A percentile compares a stretch with the other conserved stretches of the same genome.
Conservation (phyloP, 2,888 invertebrate genomes). For the Gastrophysa polygoni region DNA sequence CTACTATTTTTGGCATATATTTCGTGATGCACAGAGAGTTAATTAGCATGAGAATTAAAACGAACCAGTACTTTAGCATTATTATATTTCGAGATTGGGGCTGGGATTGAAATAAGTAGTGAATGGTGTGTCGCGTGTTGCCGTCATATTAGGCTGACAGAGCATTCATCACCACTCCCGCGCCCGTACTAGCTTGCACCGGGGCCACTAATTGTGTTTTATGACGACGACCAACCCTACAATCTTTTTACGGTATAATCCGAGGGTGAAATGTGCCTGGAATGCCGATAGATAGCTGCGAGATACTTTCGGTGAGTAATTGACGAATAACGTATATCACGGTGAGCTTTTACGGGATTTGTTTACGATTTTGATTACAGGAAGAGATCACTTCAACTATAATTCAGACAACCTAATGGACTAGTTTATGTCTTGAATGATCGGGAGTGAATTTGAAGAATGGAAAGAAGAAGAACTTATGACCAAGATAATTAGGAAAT, state of each 20-base stretch:
- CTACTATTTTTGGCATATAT: too few relatives aligned
- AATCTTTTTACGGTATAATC: conserved; percentile 44
- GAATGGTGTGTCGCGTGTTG: conserved; percentile 49
- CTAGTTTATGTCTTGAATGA: too few relatives aligned
- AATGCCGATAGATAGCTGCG: conserved; percentile 31
- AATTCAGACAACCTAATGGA: too few relatives aligned
- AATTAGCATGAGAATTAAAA: conserved; percentile 26
- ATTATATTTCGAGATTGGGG: conserved; percentile 29
- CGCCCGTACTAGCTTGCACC: conserved; percentile 49
- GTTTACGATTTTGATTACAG: too few relatives aligned
- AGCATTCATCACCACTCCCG: conserved; percentile 52
- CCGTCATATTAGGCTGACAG: conserved; percentile 51
- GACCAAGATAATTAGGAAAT: too few relatives aligned
- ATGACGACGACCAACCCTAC: conserved; percentile 47
- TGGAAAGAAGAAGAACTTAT: too few relatives aligned
- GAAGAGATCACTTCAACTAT: too few relatives aligned
- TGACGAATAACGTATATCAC: conserved; percentile 13
- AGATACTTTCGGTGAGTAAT: conserved; percentile 23
- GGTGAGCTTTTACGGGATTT: neutral
- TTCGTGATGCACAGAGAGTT: conserved; percentile 17
- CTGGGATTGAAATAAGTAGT: conserved; percentile 43
- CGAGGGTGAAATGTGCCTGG: conserved; percentile 39
- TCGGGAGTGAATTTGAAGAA: too few relatives aligned
- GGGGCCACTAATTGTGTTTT: conserved; percentile 50
- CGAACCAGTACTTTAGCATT: conserved; percentile 25